Conservation (phyloP, 2,797 vertebrate species). For the Columba guinea region DNA sequence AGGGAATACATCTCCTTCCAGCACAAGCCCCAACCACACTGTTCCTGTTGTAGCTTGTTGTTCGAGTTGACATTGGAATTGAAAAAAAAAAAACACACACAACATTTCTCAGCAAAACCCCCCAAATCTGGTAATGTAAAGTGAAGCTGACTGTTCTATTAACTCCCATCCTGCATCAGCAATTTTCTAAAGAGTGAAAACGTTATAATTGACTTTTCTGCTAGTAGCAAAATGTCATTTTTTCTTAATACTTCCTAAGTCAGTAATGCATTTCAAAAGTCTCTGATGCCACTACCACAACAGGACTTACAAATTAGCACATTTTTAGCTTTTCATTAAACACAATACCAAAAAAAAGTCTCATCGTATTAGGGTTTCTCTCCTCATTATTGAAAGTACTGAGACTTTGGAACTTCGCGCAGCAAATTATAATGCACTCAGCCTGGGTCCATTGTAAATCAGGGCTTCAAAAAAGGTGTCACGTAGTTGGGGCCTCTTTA, state of each 20-base stretch:
- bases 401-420: slow-evolving; percentile 66
- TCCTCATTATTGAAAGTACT: slow-evolving; percentile 64
- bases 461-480: slow-evolving; percentile 67
- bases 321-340: slow-evolving; percentile 63
- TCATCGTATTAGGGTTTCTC: slow-evolving; percentile 65
- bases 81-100: neutral
- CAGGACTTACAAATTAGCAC: slow-evolving; percentile 71
- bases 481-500: slow-evolving; percentile 66
- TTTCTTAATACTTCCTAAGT: slow-evolving; percentile 60
- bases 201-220: slow-evolving; percentile 58
- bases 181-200: slow-evolving; percentile 61
- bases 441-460: slow-evolving; percentile 75
- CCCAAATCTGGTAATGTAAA: slow-evolving; percentile 35
- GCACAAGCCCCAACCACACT: fast-evolving
- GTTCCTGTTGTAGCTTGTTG: neutral
- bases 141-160: slow-evolving; percentile 71
- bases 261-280: slow-evolving; percentile 69
- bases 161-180: slow-evolving; percentile 63
- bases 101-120: neutral
- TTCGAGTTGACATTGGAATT: neutral
- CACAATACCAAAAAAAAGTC: slow-evolving; percentile 65
- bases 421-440: slow-evolving; percentile 77
- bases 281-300: slow-evolving; percentile 68
- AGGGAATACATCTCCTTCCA: neutral
- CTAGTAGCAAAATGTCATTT: slow-evolving; percentile 63